These are phyloP conservation scores for Invenusta paracnida DNA, from an alignment of 2,888 invertebrate genomes.

Conservation along the genomic window DNA sequence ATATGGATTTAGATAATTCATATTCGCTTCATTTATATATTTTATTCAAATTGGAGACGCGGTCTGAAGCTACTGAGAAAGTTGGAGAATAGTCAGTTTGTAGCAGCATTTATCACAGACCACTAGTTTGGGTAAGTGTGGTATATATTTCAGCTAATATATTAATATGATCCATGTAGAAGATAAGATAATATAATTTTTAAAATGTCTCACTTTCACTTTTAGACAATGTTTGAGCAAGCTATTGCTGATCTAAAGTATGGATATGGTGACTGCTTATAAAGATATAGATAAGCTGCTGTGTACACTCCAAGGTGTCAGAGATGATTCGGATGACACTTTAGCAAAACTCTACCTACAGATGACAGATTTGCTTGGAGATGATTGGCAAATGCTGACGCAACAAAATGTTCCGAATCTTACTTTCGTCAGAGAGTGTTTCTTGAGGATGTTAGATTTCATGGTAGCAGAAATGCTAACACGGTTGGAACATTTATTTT, in stretches of 20 bases:
- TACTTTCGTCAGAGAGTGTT: background rate
- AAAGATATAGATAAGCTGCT: background rate
- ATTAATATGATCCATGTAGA: background rate
- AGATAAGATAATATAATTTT: background rate
- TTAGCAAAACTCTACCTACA: background rate
- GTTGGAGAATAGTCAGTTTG: background rate
- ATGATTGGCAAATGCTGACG: too few species aligned
- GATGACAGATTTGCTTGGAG: background rate
- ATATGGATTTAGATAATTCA: too few species aligned
- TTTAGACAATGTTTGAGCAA: background rate
- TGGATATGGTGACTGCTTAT: background rate
- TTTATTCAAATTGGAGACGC: too few species aligned
- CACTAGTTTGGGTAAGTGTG: conserved; percentile 6
- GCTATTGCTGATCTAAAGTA: background rate
- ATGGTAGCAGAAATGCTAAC: conserved; percentile 9
- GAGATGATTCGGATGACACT: background rate
- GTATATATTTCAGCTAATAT: background rate
- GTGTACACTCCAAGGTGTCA: too few species aligned
- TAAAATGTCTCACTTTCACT: background rate
- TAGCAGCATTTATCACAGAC: background rate
- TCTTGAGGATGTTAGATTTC: background rate
- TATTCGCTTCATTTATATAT: too few species aligned
- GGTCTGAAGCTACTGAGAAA: background rate
- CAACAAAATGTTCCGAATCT: background rate
- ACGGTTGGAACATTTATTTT: background rate